Evolutionary conservation across 1,140 invertebrate species (phyloP), one percentile per base, ranked within the genome.

Genomic region (Drosophila tristis): DNA sequence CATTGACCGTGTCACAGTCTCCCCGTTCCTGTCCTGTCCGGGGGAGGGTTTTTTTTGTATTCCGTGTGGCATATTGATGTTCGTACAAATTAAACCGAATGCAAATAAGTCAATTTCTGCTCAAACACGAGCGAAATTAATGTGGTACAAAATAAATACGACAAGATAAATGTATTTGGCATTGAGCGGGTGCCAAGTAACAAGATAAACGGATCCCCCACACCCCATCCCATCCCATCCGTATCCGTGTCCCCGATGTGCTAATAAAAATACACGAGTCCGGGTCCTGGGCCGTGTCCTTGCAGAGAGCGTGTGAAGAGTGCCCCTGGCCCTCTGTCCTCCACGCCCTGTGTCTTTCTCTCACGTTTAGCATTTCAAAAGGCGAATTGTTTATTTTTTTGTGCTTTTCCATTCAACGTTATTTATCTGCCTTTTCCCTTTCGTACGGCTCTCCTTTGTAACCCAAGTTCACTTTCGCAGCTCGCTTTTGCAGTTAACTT

Each of bases 321-420:
- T 35, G 59, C 74, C 59, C 49, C 54, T 53, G 63, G 74, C 55
- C 44, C 63, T 57, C 54, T 43, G 31, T 57, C 20, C 0, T 20
- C 20, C 20, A 0, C 23, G 59, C 53, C 54, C 42, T 61, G 55
- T 50, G 44, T 63, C 20, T 64, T 70, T 72, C 62, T 59, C 60
- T 35, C 67, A 84, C 84, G 82, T 87, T 87, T 87, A 87, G 82
- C 82, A 87, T 87, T 87, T 87, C 82, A 87, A 87, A 87, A 89
- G 82, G 84, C 84, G 79, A 84, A 79, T 87, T 87, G 84, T 87
- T 87, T 89, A 74, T 89, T 84, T 72, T 82, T 61, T 25, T 55
- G 57, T 71, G 51, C 75, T 67, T 87, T 70, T 78, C 60, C 78
- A 78, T 78, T 66, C 65, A 86, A 87, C 89, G 75, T 84, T 87